Conservation (phyloP, 2,888 invertebrate species). For the Suillia variegata region DNA sequence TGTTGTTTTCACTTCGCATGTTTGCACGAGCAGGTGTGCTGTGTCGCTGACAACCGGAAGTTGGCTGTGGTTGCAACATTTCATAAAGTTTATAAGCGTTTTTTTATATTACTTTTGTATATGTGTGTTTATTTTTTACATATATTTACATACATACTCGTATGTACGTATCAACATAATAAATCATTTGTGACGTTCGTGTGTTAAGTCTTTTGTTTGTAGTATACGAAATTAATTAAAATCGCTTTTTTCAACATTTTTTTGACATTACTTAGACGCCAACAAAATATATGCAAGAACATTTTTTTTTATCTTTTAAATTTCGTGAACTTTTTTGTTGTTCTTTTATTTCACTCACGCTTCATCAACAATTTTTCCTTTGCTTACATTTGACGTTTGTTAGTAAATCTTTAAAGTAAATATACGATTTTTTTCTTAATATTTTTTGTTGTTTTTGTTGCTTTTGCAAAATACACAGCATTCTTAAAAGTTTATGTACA, state of each 20-base stretch:
- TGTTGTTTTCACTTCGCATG: background rate
- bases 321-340: too few relatives aligned
- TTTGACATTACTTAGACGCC: background rate
- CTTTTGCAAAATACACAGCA: too few relatives aligned
- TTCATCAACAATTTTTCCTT: background rate
- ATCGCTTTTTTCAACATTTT: background rate
- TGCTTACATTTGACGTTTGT: background rate
- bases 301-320: too few relatives aligned
- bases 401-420: background rate
- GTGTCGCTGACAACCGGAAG: background rate
- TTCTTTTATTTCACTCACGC: slow-evolving; percentile 1
- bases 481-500: too few relatives aligned
- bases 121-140: too few relatives aligned
- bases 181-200: too few relatives aligned
- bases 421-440: background rate
- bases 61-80: background rate
- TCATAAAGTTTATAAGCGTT: background rate
- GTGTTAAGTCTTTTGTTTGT: too few relatives aligned
- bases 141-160: too few relatives aligned
- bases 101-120: background rate
- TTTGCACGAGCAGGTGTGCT: background rate
- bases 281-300: too few relatives aligned
- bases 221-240: too few relatives aligned
- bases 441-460: background rate
- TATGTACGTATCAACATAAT: too few relatives aligned